phyloP scores from a whole-genome alignment of 1,140 invertebrate genomes.

The Luehdorfia chinensis region DNA sequence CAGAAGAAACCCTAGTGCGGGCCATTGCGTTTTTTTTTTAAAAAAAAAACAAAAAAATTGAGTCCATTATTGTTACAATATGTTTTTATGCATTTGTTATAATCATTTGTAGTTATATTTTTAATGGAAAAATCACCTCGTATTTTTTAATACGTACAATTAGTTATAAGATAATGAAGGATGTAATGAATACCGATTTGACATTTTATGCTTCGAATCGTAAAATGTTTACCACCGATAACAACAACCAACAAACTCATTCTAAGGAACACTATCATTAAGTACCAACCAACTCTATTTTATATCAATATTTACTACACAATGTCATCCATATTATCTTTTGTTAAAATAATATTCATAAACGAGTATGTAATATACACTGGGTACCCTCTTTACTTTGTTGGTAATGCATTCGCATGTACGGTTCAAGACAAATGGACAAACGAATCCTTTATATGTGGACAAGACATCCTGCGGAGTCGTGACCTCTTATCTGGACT shows the following conservation, averaged over 20 bases:
- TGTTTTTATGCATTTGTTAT: no score
- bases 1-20: no score
- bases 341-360: conserved; percentile 23
- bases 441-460: conserved; percentile 50
- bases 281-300: conserved; percentile 1
- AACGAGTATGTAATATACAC: conserved; percentile 20
- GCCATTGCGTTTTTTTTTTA: no score
- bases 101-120: no score
- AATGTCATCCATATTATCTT: conserved; percentile 16
- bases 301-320: conserved; percentile 11
- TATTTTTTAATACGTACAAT: no score
- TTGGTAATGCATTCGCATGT: conserved; percentile 28
- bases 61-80: no score
- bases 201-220: conserved; percentile 4
- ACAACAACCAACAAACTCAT: conserved; percentile 15
- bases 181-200: neutral
- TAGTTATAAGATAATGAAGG: neutral
- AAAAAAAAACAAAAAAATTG: no score
- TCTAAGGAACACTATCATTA: conserved; percentile 6
- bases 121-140: no score
- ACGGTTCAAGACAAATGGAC: conserved; percentile 23
- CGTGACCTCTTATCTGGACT: conserved; percentile 54
- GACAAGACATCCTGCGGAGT: conserved; percentile 47
- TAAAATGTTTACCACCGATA: conserved; percentile 14
- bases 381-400: conserved; percentile 35